These are phyloP conservation scores for Cryptocheilus praepositus DNA, from an alignment of 2,888 invertebrate genomes.

Conservation along the genomic window DNA sequence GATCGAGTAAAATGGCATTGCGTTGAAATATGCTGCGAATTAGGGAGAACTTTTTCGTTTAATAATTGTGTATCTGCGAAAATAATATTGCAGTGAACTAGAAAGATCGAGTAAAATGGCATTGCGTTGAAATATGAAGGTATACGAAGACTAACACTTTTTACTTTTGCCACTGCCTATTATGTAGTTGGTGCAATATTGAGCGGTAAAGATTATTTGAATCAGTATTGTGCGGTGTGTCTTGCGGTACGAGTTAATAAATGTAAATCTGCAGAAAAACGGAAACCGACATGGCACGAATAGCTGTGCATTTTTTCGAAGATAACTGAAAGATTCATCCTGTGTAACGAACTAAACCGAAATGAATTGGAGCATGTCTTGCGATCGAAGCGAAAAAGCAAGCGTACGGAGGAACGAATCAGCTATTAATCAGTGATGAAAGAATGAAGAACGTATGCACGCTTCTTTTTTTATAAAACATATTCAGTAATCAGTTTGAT, in stretches of 20 bases:
- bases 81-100: too few species aligned
- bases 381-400: not conserved
- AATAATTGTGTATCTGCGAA: too few species aligned
- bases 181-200: too few species aligned
- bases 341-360: slow-evolving; percentile 39
- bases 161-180: too few species aligned
- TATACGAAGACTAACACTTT: too few species aligned
- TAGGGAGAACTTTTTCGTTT: too few species aligned
- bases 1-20: too few species aligned
- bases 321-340: slow-evolving; percentile 39
- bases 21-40: too few species aligned
- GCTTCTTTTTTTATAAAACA: not conserved
- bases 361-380: slow-evolving; percentile 50
- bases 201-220: too few species aligned
- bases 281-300: slow-evolving; percentile 10
- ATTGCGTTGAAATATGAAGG: too few species aligned
- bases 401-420: not conserved
- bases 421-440: not conserved
- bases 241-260: too few species aligned
- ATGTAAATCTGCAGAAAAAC: slow-evolving; percentile 7
- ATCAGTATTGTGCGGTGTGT: not conserved
- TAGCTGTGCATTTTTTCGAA: slow-evolving; percentile 28
- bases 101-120: too few species aligned
- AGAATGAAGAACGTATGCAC: not conserved
- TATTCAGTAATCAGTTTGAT: not conserved